These are phyloP conservation scores for Ormyrus thymus DNA, from an alignment of 2,888 invertebrate genomes.

Conservation along the genomic window DNA sequence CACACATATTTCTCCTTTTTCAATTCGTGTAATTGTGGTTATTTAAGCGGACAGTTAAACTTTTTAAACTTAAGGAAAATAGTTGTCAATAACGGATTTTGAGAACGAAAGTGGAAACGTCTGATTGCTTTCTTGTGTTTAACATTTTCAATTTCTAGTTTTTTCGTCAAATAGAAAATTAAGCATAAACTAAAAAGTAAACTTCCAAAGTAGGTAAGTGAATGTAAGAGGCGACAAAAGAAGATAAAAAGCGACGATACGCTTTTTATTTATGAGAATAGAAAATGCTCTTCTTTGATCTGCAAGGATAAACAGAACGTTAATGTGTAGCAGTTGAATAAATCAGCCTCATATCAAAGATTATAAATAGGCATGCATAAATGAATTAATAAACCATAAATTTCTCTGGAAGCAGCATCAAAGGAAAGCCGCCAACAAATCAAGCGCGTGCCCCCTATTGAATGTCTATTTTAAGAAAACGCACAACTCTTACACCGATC, in stretches of 20 bases:
- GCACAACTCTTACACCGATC: not conserved
- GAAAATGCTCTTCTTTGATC: too few species aligned
- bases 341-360: not conserved
- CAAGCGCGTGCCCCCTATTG: not conserved
- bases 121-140: constrained; percentile 7
- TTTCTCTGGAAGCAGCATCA: constrained; percentile 12
- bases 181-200: too few species aligned
- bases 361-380: constrained; percentile 12
- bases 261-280: not conserved
- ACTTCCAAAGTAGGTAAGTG: too few species aligned
- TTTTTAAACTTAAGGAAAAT: too few species aligned
- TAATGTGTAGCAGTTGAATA: not conserved
- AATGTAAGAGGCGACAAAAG: too few species aligned
- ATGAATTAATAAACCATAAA: constrained; percentile 20
- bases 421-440: constrained; percentile 17
- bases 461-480: not conserved
- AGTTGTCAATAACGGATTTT: too few species aligned
- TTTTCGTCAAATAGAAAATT: too few species aligned
- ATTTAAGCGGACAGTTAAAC: too few species aligned
- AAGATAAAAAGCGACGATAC: too few species aligned
- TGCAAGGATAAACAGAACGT: too few species aligned
- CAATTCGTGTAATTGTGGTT: too few species aligned
- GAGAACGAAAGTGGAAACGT: constrained; percentile 1
- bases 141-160: not conserved
- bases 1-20: too few species aligned